Evolutionary conservation across 2,888 invertebrate genomes (phyloP).

Genomic region (Dimorphilus gyrociliatus): DNA sequence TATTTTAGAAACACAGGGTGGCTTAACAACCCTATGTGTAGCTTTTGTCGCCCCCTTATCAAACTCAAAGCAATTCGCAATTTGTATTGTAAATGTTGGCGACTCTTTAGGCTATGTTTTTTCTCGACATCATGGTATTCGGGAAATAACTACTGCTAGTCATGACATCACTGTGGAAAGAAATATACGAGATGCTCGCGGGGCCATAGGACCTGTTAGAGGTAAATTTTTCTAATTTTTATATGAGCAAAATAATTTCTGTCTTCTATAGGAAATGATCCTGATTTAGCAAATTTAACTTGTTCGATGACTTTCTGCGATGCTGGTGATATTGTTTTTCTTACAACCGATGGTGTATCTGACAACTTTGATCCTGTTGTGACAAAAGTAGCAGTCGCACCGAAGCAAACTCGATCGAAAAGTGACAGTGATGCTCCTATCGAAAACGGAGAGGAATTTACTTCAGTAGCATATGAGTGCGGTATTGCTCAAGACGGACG

Average conservation of each 20-base stretch:
- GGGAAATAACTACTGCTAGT: constrained; percentile 60
- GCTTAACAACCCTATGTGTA: constrained; percentile 63
- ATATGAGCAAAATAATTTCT: no score
- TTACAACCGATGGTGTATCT: constrained; percentile 74
- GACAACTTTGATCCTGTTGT: constrained; percentile 84
- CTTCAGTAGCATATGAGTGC: constrained; percentile 2
- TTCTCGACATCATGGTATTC: constrained; percentile 52
- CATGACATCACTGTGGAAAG: constrained; percentile 65
- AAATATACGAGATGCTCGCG: constrained; percentile 73
- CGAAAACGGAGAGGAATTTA: constrained; percentile 1
- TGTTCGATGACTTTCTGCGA: constrained; percentile 63
- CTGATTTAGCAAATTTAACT: constrained; percentile 70
- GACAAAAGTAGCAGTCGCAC: constrained; percentile 56
- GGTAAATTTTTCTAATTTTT: no score
- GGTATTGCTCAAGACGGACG: constrained; percentile 16
- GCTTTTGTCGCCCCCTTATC: constrained; percentile 46
- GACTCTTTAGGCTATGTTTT: constrained; percentile 76
- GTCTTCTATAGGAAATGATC: no score
- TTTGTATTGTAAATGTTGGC: constrained; percentile 73
- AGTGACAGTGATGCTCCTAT: constrained; percentile 2
- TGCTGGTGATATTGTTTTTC: constrained; percentile 62
- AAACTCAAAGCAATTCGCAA: constrained; percentile 45
- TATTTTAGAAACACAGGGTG: constrained; percentile 57
- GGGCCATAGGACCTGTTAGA: constrained; percentile 70
- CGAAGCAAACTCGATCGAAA: background rate